Base-by-base conservation (phyloP, 2,888 invertebrate genomes). In the Platypus cylindrus region DNA sequence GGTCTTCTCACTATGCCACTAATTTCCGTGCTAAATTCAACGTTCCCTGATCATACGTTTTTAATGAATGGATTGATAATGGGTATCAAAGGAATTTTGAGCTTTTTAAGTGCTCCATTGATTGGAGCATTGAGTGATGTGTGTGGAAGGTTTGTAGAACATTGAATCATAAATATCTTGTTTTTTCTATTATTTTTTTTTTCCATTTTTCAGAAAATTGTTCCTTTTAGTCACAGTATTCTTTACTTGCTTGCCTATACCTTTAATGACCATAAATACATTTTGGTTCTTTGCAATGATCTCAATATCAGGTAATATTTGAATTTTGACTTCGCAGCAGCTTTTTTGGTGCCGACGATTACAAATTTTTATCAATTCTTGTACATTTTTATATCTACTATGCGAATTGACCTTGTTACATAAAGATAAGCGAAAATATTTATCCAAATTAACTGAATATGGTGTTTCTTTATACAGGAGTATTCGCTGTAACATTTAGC, bases 41-140 rank as follows among this genome's bases (percentile, higher is more conserved):
- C 97, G 39, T 98, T 98, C 68, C 97, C 97, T 46, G 85, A 93
- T 63, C 95, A 98, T 64, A 98, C 95, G 57, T 97, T 98, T 67
- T 73, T 95, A 40, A 95, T 98, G 93, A 99, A 99, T 73, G 98
- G 98, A 41, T 72, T 98, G 50, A 95, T 99, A 56, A 91, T 98
- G 79, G 97, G 97, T 49, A 56, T 56, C 37, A 56, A 56, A 36
- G 97, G 97, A 53, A 79, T 98, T 52, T 66, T 99, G 51, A 97
- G 97, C 48, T 99, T 98, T 69, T 72, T 98, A 55, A 87, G 87
- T 55, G 97, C 98, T 39, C 98, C 98, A 1, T 32, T 56, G 25
- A 54, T 55, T 53, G 98, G 98, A 41, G 95, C 97, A 2, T 68
- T 98, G 30, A 94, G 94, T 16, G 98, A 98, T 66, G 87, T 95